Evolutionary conservation across 2,888 invertebrate species (phyloP), one percentile per base, ranked within the genome.

Genomic region (Rotaria sp.): DNA sequence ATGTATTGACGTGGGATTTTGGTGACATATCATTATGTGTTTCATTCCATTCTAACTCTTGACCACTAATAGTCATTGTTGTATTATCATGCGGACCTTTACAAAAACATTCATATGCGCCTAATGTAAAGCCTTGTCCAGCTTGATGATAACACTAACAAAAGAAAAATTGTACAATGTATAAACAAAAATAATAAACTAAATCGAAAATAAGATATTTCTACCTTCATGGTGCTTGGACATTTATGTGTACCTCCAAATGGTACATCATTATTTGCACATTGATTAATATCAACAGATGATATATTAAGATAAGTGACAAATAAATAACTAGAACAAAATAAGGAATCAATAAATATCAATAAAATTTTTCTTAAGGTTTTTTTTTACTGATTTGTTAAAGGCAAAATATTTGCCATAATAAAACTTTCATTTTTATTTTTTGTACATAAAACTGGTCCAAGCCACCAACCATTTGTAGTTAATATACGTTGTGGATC

Each of bases 221-320:
- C 2, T 45, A 80, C 80, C 45, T 80, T 5, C 45, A 45, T 80
- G 45, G 7, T 38, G 26, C 11, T 26, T 24, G 41, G 45, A 59
- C 86, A 86, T 55, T 86, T 86, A 67, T 86, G 75, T 38, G 86
- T 86, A 30, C 67, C 48, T 15, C 45, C 52, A 59, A 86, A 86
- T 21, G 85, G 41, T n/a, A 85, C 55, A 86, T 86, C 85, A 18
- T 75, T 85, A n/a, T 52, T 50, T 21, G 45, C 75, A 84, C 86
- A 86, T 50, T 86, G 86, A 84, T 86, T 86, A 8, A 86, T 59
- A 59, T 80, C 85, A 80, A 80, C 45, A n/a, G 41, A n/a, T 15
- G 80, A 80, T 45, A 80, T 80, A 15, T 80, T 80, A 26, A 80
- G 26, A 80, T 80, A 80, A n/a, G 45, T 26, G 11, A 80, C 21